Evolutionary conservation across 2,113 vertebrate species (phyloP), one percentile per base, ranked within the genome.

Genomic region (Bagarius yarrelli): DNA sequence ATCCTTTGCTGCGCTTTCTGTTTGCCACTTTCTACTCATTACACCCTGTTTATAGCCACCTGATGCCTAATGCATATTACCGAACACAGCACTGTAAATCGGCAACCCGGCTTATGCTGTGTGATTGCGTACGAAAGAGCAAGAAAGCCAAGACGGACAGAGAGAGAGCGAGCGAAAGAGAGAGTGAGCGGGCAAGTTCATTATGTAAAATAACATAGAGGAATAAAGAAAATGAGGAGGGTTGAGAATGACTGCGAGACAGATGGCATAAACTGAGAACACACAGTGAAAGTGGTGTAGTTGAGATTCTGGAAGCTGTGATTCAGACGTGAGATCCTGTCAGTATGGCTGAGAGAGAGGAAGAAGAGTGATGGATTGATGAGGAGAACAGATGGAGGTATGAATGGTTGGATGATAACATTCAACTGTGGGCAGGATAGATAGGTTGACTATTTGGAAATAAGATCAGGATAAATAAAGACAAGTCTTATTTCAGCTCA

Each of bases 351-450:
- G 74, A 50, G 63, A 70, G 73, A 82, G 60, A 32, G 53, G 27
- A 47, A 64, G 60, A 71, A 56, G 80, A 75, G 71, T 66, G 71
- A 75, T 56, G 27, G 71, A 81, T 50, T 34, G 78, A 80, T 80
- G 36, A 73, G 76, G 72, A 69, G 72, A 82, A 70, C 73, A 82
- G 81, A 82, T 77, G 73, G 81, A 82, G 27, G n/a, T 59, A 56
- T 77, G 63, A 63, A 82, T 59, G 73, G 63, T 70, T 77, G 74
- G 36, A 76, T 34, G 80, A 76, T 72, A 61, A 56, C 50, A 27
- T 56, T 25, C 60, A 34, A 50, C 47, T 47, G 52, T 72, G 67
- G 30, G 78, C 50, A 66, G 61, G 52, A 64, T 40, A 66, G 59
- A 81, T 34, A 52, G 70, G 57, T 47, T 56, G 4, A n/a, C 32